Evolutionary conservation across 2,888 invertebrate genomes (phyloP).

Genomic region (Linnaemya vulpina): DNA sequence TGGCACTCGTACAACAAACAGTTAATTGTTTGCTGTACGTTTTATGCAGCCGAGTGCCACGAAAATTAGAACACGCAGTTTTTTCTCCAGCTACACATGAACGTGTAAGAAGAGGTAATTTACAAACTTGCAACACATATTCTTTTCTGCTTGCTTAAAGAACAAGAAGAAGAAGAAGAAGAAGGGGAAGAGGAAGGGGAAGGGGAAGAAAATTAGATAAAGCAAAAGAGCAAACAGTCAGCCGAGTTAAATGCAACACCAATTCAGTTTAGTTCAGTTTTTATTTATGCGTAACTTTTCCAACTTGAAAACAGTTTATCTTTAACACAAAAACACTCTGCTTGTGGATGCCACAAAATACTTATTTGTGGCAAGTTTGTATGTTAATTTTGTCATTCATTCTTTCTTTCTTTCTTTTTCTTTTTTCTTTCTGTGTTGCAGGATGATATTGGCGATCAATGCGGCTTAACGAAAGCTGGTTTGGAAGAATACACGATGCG

Average conservation of each 20-base stretch:
- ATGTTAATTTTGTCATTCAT: slow-evolving; percentile 40
- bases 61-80: slow-evolving; percentile 70
- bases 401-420: slow-evolving; percentile 51
- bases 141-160: background rate
- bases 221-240: slow-evolving; percentile 31
- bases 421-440: slow-evolving; percentile 71
- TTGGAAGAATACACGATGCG: slow-evolving; percentile 88
- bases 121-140: slow-evolving; percentile 45
- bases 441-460: slow-evolving; percentile 82
- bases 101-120: slow-evolving; percentile 43
- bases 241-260: slow-evolving; percentile 34
- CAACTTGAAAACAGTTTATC: slow-evolving; percentile 27
- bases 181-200: background rate
- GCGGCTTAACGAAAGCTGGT: slow-evolving; percentile 86
- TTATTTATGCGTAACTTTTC: slow-evolving; percentile 46
- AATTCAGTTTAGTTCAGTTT: slow-evolving; percentile 30
- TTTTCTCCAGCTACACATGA: background rate
- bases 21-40: slow-evolving; percentile 57
- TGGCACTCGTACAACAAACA: slow-evolving; percentile 50
- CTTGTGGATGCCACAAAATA: background rate
- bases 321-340: background rate
- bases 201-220: slow-evolving; percentile 8
- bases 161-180: no score
- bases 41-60: slow-evolving; percentile 29
- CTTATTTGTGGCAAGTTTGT: slow-evolving; percentile 35